Evolutionary conservation across 1,140 invertebrate species (phyloP), one percentile per base, ranked within the genome.

Genomic region (Calliopsis andreniformis): DNA sequence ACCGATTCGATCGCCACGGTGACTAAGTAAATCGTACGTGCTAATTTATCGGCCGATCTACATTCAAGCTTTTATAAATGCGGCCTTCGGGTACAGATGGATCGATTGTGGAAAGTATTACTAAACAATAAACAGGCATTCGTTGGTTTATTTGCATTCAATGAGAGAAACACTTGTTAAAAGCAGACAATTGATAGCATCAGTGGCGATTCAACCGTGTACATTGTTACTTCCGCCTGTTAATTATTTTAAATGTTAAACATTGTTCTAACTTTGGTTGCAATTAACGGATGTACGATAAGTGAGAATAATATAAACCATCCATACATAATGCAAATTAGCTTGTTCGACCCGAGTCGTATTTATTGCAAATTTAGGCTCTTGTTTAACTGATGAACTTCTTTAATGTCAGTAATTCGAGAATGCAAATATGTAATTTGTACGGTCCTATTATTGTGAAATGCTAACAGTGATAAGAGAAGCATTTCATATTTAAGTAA

Each of bases 81-180:
- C 49, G 43, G 18, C 59, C 59, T 63, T 72, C 49, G 70, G 35
- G 39, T 72, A 72, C 63, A 47, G 70, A 63, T 55, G 53, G 35
- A 72, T 62, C 32, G 55, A 16, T 47, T 6, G 16, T 47, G 28
- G 70, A 55, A 61, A 51, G 32, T 39, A 61, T n/a, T 23, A 20
- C 0, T 39, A n/a, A 47, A 72, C 59, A 45, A 72, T 62, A 62
- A 62, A 53, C 58, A 30, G 59, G 43, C 45, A 59, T 69, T 69
- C 23, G 47, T 32, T 16, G 71, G 76, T 61, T 75, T 64, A 70
- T 82, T 75, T 76, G 69, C 69, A 78, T 64, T 30, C 70, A 20
- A 76, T 45, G 47, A 59, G 23, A 14, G 39, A n/a, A 61, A 76
- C 43, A 49, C 63, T 76, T 81, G 64, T 69, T 47, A 49, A 73